Base-by-base conservation (phyloP, 2,113 vertebrate species). In the Triplophysa dalaica region DNA sequence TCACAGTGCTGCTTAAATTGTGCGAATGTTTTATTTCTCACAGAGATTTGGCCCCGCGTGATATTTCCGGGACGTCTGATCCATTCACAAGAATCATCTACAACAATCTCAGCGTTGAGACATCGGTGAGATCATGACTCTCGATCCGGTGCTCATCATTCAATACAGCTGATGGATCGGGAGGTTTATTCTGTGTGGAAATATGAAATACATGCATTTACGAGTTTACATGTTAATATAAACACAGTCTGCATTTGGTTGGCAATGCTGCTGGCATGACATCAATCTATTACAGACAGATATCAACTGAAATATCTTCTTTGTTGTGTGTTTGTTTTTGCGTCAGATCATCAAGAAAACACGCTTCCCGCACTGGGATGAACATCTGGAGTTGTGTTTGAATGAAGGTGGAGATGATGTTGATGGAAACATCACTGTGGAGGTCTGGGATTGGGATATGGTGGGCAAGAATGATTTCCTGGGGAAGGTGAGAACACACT, bases 361-460 rank as follows among this genome's bases (percentile, higher is more conserved):
- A 0, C 94, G 94, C 3, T 97, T 97, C 84, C 96, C 95, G 0
- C 93, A 81, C 89, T 98, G 96, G 97, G 92, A 93, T 2, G 95
- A 96, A 85, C 92, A 92, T 22, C 89, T 98, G 87, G 93, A 96
- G 85, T 84, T 95, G 14, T 86, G 93, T 70, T 80, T 98, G 78
- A 83, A 89, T 0, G 88, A 90, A 4, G 80, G 67, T 0, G 89
- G 91, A 2, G 86, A 93, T 1, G 64, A 68, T 14, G 86, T 85
- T 0, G 85, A 85, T 22, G 88, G 86, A 45, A 90, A 68, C 13
- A 69, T 94, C 80, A 91, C 89, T 0, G 90, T 97, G 85, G 95
- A 97, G 82, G 91, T 98, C 63, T 98, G 95, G 96, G 95, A 96
- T 88, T 96, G 96, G 95, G 96, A 97, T 89, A 94, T 96, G 90